A percentile compares a stretch with the other conserved stretches of the same genome.
phyloP scores from a whole-genome alignment of 2,797 vertebrate genomes.

The Hyperoplus lanceolatus region DNA sequence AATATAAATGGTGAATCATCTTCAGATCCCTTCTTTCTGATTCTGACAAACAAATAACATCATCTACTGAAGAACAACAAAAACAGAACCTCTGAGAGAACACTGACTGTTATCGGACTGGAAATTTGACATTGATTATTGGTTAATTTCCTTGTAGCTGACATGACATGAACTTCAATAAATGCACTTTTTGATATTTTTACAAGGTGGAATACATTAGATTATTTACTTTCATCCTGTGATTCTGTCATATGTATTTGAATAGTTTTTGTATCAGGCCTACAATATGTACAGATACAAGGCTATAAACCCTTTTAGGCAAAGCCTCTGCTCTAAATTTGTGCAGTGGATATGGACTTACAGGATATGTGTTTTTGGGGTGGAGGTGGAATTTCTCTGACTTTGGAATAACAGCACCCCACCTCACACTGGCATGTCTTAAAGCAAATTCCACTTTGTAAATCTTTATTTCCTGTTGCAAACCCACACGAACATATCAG shows the following conservation, averaged over 20 bases:
- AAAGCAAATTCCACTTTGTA: conserved; percentile 70
- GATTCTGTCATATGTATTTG: not conserved
- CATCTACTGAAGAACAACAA: not conserved
- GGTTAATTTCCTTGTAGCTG: conserved; percentile 1
- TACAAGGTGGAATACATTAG: not conserved
- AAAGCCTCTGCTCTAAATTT: conserved; percentile 37
- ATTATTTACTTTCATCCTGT: not conserved
- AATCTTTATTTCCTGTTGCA: conserved; percentile 77
- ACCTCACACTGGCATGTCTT: conserved; percentile 72
- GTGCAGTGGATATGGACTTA: conserved; percentile 50
- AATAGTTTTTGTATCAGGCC: conserved; percentile 7
- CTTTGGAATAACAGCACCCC: conserved; percentile 74
- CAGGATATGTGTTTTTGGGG: conserved; percentile 67
- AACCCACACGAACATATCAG: conserved; percentile 72
- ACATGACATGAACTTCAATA: not conserved
- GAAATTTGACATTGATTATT: not conserved
- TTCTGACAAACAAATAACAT: conserved; percentile 23
- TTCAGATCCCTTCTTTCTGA: conserved; percentile 60
- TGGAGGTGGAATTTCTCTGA: conserved; percentile 65
- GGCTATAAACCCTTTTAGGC: conserved; percentile 16
- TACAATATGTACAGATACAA: conserved; percentile 4
- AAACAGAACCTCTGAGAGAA: not conserved
- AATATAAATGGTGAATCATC: conserved; percentile 70
- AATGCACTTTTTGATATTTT: not conserved
- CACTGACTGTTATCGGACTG: conserved; percentile 4